phyloP scores from a whole-genome alignment of 2,113 vertebrate species.

The Microtus montanus region DNA sequence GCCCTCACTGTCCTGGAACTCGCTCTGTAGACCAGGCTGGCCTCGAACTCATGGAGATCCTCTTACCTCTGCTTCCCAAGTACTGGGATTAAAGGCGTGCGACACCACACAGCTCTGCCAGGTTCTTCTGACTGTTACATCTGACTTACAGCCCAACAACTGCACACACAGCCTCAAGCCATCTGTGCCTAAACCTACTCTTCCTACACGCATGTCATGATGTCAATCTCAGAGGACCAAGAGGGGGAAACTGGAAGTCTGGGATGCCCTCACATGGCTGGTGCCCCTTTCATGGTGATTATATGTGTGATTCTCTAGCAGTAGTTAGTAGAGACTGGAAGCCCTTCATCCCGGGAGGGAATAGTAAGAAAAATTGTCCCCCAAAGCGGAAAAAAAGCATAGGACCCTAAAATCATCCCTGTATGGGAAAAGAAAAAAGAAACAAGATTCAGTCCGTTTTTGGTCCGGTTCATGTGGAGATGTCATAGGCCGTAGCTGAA shows the following conservation, averaged over 20 bases:
- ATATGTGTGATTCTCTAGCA: not conserved
- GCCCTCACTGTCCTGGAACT: not conserved
- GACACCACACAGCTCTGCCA: not conserved
- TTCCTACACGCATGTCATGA: not conserved
- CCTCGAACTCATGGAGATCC: not conserved
- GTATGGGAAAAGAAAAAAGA: not conserved
- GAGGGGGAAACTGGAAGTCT: not conserved
- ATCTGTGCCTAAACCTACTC: not conserved
- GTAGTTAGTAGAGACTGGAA: slow-evolving; percentile 26
- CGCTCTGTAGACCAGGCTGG: not conserved
- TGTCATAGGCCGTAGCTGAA: slow-evolving; percentile 22
- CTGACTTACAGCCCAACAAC: not conserved
- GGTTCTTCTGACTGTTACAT: not conserved
- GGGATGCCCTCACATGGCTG: not conserved
- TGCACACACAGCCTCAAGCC: not conserved
- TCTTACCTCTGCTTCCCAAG: not conserved
- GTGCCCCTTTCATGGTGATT: not conserved
- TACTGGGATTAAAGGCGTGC: not conserved
- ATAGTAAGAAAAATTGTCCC: slow-evolving; percentile 1
- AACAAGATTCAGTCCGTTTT: not conserved
- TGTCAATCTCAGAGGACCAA: not conserved
- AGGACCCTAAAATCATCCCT: slow-evolving; percentile 37
- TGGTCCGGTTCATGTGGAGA: not conserved
- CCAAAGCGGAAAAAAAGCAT: not conserved
- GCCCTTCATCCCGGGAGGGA: not conserved